Conservation (phyloP, 2,888 invertebrate species). For the Tinea semifulvella region DNA sequence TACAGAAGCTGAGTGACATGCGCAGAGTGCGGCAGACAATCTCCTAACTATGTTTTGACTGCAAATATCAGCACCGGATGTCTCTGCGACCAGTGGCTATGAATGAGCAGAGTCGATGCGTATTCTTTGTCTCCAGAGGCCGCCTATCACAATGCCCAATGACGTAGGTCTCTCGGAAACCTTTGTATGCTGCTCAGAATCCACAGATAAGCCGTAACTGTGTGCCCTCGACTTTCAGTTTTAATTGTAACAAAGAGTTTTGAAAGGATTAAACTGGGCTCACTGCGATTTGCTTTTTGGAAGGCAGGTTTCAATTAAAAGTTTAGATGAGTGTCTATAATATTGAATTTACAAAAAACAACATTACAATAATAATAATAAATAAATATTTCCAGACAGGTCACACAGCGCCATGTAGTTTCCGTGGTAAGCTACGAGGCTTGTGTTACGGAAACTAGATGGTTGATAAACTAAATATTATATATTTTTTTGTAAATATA, state of each 20-base stretch:
- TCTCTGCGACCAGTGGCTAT: conserved; percentile 24
- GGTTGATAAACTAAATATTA: too few species aligned
- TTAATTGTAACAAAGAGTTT: conserved; percentile 13
- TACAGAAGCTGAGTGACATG: conserved; percentile 58
- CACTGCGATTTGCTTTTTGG: not conserved
- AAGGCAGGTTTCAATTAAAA: not conserved
- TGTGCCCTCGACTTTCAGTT: conserved; percentile 9
- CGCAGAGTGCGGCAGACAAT: conserved; percentile 47
- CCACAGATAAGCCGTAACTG: conserved; percentile 9
- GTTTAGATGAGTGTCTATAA: not conserved
- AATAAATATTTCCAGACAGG: too few species aligned
- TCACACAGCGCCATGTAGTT: too few species aligned
- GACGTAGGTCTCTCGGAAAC: conserved; percentile 2
- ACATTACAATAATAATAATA: too few species aligned
- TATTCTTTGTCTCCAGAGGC: conserved; percentile 52
- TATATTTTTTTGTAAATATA: too few species aligned
- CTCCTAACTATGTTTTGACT: conserved; percentile 57
- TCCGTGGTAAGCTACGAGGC: too few species aligned
- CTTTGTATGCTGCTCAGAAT: conserved; percentile 5
- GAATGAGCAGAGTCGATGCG: conserved; percentile 21
- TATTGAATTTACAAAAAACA: too few species aligned
- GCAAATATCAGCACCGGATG: conserved; percentile 58
- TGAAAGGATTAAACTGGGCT: conserved; percentile 9
- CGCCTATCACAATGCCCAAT: conserved; percentile 37
- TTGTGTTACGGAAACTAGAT: too few species aligned